Evolutionary conservation across 2,888 invertebrate genomes (phyloP), one percentile per base, ranked within the genome.

Genomic region (Drosophila buzzatii): DNA sequence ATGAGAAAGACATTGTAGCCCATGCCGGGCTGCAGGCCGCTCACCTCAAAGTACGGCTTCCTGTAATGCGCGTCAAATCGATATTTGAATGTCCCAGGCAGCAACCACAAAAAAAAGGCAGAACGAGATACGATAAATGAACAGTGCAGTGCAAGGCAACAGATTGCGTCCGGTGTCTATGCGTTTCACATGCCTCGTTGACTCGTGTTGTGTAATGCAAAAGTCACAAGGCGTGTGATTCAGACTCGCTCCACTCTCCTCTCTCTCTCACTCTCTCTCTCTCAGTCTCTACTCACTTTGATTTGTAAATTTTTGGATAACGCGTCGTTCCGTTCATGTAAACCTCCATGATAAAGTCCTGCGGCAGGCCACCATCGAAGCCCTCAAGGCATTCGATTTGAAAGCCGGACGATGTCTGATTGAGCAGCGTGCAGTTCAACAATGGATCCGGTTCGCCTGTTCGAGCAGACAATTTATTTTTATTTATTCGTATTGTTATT

Each of bases 331-430:
- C 93, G 84, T 91, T 90, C 85, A 94, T 94, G 93, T 94, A 95
- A 72, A 96, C 95, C 93, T 96, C 96, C 94, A 96, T 95, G 79
- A 95, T 94, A 92, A 96, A 96, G 91, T 95, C 95, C 92, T 96
- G 96, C 72, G 95, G 94, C 69, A 96, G 93, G 49, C 96, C 96
- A 18, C 96, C 96, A 92, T 96, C 96, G 93, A 96, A 96, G 67
- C 96, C 96, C 90, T 96, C 96, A 31, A 94, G 92, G 92, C 96
- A 97, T 92, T 96, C 96, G 76, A 96, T 95, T 92, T 95, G 95
- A 81, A 97, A 93, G 37, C 96, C 95, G 79, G 95, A 95, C 66
- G 95, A 95, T 37, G 96, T 96, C 92, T 96, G 96, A 93, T 96
- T 97, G 74, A 95, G 93, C 78, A 96, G 94, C 62, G 95, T 95